A percentile compares a stretch with the other conserved stretches of the same genome.
Conservation (phyloP, 2,888 invertebrate genomes). For the Emmelina monodactyla region DNA sequence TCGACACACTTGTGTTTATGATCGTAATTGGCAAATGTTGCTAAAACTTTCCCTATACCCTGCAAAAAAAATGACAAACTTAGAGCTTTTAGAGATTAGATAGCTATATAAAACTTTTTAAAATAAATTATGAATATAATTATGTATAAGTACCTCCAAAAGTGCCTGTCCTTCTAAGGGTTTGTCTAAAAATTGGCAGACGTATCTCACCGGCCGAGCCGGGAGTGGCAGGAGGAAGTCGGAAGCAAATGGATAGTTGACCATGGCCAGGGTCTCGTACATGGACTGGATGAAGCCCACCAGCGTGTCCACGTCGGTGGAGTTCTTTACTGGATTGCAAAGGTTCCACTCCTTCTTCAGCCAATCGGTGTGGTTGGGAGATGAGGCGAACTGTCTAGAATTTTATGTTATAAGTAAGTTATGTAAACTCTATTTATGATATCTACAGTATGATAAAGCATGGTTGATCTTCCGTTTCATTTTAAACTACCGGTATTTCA, state of each 20-base stretch:
- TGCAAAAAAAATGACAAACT: conserved; percentile 32
- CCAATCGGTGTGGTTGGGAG: conserved; percentile 73
- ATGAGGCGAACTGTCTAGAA: conserved; percentile 51
- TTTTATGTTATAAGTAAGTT: too few species aligned
- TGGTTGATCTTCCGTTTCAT: too few species aligned
- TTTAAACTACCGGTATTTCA: too few species aligned
- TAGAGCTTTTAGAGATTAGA: neutral
- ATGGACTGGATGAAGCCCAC: conserved; percentile 76
- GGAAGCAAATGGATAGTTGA: conserved; percentile 91
- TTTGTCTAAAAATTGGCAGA: conserved; percentile 64
- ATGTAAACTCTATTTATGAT: too few species aligned
- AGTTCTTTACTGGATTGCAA: conserved; percentile 72
- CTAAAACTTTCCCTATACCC: conserved; percentile 73
- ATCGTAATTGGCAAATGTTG: conserved; percentile 84
- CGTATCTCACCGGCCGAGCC: conserved; percentile 78
- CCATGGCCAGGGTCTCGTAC: conserved; percentile 88
- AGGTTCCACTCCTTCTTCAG: conserved; percentile 77
- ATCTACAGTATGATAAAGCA: too few species aligned
- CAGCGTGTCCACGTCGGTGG: conserved; percentile 45
- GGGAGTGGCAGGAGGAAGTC: conserved; percentile 86
- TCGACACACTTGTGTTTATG: conserved; percentile 75
- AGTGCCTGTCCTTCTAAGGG: conserved; percentile 54
- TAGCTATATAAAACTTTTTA: neutral
- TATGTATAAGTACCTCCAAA: conserved; percentile 54
- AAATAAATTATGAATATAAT: conserved; percentile 3